A percentile compares a stretch with the other conserved stretches of the same genome.
phyloP scores from a whole-genome alignment of 2,797 vertebrate species.

The Selene dorsalis region DNA sequence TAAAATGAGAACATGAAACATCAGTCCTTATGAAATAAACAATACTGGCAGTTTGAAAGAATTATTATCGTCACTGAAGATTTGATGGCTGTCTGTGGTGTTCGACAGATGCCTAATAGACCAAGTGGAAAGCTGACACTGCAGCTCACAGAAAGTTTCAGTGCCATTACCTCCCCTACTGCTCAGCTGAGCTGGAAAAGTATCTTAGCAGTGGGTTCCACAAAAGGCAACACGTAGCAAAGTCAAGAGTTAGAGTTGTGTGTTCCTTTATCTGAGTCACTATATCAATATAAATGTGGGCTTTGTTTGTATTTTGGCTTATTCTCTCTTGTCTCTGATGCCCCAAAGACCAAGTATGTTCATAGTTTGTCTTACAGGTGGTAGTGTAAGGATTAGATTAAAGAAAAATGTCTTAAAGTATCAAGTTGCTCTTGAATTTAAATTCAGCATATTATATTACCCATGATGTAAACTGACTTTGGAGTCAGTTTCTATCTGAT shows the following conservation, averaged over 20 bases:
- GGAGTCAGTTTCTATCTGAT: background rate
- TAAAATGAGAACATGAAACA: constrained; percentile 3
- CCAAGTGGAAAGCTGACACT: constrained; percentile 56
- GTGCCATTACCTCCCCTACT: constrained; percentile 57
- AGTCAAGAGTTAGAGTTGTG: background rate
- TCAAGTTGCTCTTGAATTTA: background rate
- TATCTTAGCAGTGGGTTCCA: constrained; percentile 31
- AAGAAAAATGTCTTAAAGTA: background rate
- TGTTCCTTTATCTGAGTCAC: background rate
- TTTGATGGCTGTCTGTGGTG: constrained; percentile 41
- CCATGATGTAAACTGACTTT: constrained; percentile 2
- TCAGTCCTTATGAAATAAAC: constrained; percentile 30
- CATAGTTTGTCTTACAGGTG: background rate
- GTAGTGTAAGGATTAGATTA: background rate
- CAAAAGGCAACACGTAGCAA: constrained; percentile 6
- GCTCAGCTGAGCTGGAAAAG: constrained; percentile 53
- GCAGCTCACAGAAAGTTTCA: constrained; percentile 62
- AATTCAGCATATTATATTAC: background rate
- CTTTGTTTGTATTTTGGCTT: constrained; percentile 15
- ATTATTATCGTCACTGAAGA: constrained; percentile 29
- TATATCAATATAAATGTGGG: background rate
- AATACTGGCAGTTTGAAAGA: constrained; percentile 16
- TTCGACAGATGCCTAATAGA: constrained; percentile 60
- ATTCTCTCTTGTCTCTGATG: background rate
- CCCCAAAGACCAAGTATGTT: background rate